Evolutionary conservation across 2,113 vertebrate species (phyloP), one percentile per base, ranked within the genome.

Genomic region (Furnarius figulus): DNA sequence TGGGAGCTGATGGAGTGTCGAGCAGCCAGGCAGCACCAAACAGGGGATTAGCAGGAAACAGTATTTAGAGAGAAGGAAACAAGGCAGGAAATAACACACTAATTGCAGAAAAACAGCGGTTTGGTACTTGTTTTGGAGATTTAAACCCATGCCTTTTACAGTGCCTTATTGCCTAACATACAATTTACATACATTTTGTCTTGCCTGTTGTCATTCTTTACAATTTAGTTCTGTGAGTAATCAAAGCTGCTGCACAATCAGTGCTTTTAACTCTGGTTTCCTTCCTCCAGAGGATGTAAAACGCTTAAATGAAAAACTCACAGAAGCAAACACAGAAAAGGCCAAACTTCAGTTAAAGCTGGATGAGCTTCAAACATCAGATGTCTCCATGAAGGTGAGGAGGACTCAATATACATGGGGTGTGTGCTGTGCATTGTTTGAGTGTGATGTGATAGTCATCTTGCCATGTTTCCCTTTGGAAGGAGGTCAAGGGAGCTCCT

Each of bases 351-450:
- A 99, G 91, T 95, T 99, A 90, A 99, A 99, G 82, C 4, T 99
- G 63, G 99, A 99, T 97, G 99, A 99, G n/a, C 98, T 99, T 73
- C 99, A 99, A 95, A 97, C 99, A n/a, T 99, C 99, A 59, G 99
- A 99, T 97, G 98, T 99, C 89, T 99, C 99, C 49, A 98, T 99
- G 81, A 99, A 99, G 98, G 99, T 99, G 74, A 97, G 92, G 37
- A 72, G 22, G 70, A 11, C 24, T 82, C 61, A 16, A 1, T 35
- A 13, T 81, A 16, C 5, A 1, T 22, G 7, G 4, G 31, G 6
- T 2, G 39, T 76, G 37, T 74, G 15, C 55, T 67, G 12, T 94
- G 55, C 35, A 25, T 66, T 90, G 33, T 76, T 87, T 55, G 33
- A 19, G 7, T 28, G 33, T 67, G 65, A 58, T 50, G 22, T 50